Evolutionary conservation across 2,797 vertebrate species (phyloP).

Genomic region (Anguilla megastoma): DNA sequence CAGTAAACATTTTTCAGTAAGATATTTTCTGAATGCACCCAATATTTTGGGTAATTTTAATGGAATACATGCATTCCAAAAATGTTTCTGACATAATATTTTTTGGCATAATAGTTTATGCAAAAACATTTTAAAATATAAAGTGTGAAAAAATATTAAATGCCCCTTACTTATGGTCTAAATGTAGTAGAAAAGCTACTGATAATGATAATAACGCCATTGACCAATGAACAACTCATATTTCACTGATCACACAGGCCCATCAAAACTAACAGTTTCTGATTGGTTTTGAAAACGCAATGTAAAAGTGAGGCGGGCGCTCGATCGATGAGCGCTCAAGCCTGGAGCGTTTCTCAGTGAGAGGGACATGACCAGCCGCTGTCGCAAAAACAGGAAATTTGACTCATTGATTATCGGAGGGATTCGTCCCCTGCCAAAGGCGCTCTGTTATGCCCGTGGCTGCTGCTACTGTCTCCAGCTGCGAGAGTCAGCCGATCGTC

Average conservation of each 20-base stretch:
- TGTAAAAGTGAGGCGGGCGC: background rate
- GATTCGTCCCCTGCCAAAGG: background rate
- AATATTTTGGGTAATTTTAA: background rate
- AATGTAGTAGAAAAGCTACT: background rate
- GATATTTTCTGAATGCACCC: background rate
- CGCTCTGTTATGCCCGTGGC: background rate
- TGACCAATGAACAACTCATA: background rate
- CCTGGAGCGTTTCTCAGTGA: background rate
- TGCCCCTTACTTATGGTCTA: background rate
- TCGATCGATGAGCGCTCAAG: background rate
- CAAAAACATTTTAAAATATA: background rate
- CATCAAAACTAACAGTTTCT: background rate
- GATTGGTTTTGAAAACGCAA: background rate
- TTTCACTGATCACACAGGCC: background rate
- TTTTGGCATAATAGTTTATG: background rate
- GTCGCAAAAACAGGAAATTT: background rate
- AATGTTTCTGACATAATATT: background rate
- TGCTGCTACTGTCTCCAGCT: background rate
- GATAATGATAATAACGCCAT: background rate
- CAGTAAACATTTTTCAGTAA: background rate
- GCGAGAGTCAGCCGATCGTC: background rate
- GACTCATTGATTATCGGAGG: background rate
- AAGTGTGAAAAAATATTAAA: background rate
- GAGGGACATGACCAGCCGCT: background rate
- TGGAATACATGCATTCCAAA: background rate